Conservation (phyloP, 1,140 invertebrate genomes). For the Aporrectodea caliginosa region DNA sequence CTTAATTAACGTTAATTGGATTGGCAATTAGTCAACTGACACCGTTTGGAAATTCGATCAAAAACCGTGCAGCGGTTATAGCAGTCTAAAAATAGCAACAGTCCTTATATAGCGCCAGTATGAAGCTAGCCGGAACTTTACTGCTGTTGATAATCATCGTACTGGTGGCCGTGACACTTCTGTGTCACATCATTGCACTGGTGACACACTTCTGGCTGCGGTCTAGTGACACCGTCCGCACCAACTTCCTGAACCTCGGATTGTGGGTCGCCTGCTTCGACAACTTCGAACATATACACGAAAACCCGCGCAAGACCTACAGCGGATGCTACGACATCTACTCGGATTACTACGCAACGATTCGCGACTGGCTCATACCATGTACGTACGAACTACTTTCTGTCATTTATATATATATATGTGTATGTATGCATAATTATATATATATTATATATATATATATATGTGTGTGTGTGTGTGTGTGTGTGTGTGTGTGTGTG, state of each 20-base stretch:
- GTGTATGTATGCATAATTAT: too few relatives aligned
- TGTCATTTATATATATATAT: too few relatives aligned
- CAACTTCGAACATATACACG: constrained; percentile 29
- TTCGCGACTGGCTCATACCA: constrained; percentile 33
- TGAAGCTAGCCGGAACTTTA: constrained; percentile 21
- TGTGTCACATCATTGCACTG: constrained; percentile 32
- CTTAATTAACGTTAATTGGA: too few relatives aligned
- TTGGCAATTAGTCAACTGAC: too few relatives aligned
- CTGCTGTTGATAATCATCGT: constrained; percentile 22
- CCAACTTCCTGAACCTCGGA: constrained; percentile 30
- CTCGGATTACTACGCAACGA: constrained; percentile 24
- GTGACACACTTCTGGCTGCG: constrained; percentile 28
- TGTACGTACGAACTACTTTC: constrained; percentile 15
- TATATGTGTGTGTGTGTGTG: too few relatives aligned
- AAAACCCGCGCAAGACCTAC: constrained; percentile 19
- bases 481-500: too few relatives aligned
- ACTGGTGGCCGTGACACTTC: constrained; percentile 19
- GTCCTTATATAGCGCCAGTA: too few relatives aligned
- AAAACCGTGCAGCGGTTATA: too few relatives aligned
- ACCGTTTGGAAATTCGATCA: too few relatives aligned
- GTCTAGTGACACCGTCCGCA: constrained; percentile 13
- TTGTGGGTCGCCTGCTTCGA: constrained; percentile 31
- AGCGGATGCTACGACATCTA: constrained; percentile 26
- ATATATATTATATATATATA: too few relatives aligned
- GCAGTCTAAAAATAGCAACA: too few relatives aligned